Conservation (phyloP, 2,113 vertebrate genomes). For the Callaeas wilsoni region DNA sequence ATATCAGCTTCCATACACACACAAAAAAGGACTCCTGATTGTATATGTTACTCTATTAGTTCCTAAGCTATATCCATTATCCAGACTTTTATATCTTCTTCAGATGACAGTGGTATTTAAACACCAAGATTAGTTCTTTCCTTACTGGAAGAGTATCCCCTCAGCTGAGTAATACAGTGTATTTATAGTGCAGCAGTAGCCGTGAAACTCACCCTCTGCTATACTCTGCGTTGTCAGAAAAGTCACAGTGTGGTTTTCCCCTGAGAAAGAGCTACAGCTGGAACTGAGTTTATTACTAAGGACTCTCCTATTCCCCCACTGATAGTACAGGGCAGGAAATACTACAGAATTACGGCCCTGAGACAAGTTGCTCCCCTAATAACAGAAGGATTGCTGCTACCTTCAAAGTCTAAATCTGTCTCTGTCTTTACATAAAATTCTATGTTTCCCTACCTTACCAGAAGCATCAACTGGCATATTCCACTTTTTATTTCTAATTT, state of each 20-base stretch:
- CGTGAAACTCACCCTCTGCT: rapidly evolving
- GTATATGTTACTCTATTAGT: not conserved
- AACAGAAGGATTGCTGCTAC: not conserved
- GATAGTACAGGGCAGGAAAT: not conserved
- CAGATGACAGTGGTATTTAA: not conserved
- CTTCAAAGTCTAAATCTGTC: not conserved
- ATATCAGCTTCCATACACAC: not conserved
- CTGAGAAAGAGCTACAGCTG: not conserved
- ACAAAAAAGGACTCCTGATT: not conserved
- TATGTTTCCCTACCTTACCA: not conserved
- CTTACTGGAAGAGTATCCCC: not conserved
- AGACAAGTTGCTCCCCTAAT: not conserved
- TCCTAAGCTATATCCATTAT: not conserved
- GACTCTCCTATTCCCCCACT: not conserved
- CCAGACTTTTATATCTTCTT: not conserved
- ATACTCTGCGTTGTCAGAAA: not conserved
- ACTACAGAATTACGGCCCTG: not conserved
- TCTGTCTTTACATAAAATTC: not conserved
- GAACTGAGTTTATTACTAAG: not conserved
- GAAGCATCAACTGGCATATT: not conserved
- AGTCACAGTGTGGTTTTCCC: not conserved
- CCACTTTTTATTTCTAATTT: not conserved
- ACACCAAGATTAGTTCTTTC: not conserved
- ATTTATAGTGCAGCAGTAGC: not conserved
- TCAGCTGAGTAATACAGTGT: not conserved